These are phyloP conservation scores for Habrosyne pyritoides DNA, from an alignment of 2,888 invertebrate species.

Conservation along the genomic window DNA sequence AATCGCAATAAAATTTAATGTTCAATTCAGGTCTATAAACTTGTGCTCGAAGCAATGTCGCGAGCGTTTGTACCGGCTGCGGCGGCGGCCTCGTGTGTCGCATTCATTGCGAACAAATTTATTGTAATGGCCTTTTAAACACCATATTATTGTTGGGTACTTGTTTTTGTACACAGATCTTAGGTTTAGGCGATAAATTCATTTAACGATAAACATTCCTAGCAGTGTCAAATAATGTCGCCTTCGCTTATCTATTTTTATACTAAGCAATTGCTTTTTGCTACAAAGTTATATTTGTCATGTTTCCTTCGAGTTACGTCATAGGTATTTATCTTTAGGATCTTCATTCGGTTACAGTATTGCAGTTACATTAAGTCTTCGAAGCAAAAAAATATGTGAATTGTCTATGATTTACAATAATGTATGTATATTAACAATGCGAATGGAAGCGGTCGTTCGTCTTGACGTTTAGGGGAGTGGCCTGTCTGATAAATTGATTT, in stretches of 20 bases:
- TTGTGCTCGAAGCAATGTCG: constrained; percentile 6
- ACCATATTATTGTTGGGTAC: constrained; percentile 29
- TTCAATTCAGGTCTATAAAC: constrained; percentile 14
- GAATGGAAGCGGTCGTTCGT: constrained; percentile 24
- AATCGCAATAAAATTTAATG: constrained; percentile 21
- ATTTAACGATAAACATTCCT: not conserved
- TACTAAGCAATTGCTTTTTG: not conserved
- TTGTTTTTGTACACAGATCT: constrained; percentile 22
- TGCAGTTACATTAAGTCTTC: not conserved
- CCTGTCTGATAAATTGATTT: constrained; percentile 24
- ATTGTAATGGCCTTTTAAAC: constrained; percentile 41
- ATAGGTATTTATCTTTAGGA: not conserved
- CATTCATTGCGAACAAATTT: constrained; percentile 30
- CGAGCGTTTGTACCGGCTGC: constrained; percentile 14
- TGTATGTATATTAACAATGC: constrained; percentile 10
- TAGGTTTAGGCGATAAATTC: not conserved
- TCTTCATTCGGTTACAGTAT: not conserved
- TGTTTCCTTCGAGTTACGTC: not conserved
- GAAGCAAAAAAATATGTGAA: not conserved
- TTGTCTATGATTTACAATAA: not conserved
- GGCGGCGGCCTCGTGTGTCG: constrained; percentile 7
- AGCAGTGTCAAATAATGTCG: not conserved
- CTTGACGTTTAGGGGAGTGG: constrained; percentile 27
- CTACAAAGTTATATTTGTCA: not conserved
- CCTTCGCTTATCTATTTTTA: not conserved